Base-by-base conservation (phyloP, 2,113 vertebrate species). In the Callocephalon fimbriatum region DNA sequence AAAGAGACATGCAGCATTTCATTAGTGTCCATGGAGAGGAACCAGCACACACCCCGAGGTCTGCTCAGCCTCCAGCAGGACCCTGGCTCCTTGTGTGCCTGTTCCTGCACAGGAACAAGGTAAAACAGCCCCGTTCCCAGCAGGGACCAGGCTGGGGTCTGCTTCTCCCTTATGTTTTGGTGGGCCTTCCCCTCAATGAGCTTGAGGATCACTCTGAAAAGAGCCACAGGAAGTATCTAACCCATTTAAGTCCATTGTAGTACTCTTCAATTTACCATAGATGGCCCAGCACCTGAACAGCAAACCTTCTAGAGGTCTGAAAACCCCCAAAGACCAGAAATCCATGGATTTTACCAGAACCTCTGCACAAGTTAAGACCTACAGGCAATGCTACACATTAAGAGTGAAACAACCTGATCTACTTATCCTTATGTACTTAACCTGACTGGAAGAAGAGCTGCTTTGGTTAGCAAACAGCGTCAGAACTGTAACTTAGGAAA, bases 71-170 rank as follows among this genome's bases (percentile, higher is more conserved):
- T 74, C 59, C 31, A 3, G 1, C 12, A 18, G 59, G 38, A 61
- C 27, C n/a, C 35, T 1, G 25, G 25, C 20, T 18, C 37, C 48
- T 63, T 0, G 0, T 1, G 15, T 32, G 48, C 68, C 37, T 8
- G 16, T 18, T 63, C 53, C 67, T 29, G 48, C 11, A 7, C 25
- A 29, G 40, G 48, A 56, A 10, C 35, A 48, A 22, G 19, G 29
- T 15, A 21, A 37, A 56, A 10, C 40, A 2, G 25, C 35, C n/a
- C 17, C 2, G 1, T 6, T 29, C 10, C 4, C 40, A 51, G 42
- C 3, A 1, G 10, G 50, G 50, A 18, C 38, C 62, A 15, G 56
- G 10, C 1, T 35, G 32, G 32, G 21, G 13, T 4, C 12, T 1
- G 1, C 16, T 22, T 48, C 27, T 54, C n/a, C 42, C 27, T 61